Evolutionary conservation across 2,888 invertebrate genomes (phyloP).

Genomic region (Stenichneumon culpator): DNA sequence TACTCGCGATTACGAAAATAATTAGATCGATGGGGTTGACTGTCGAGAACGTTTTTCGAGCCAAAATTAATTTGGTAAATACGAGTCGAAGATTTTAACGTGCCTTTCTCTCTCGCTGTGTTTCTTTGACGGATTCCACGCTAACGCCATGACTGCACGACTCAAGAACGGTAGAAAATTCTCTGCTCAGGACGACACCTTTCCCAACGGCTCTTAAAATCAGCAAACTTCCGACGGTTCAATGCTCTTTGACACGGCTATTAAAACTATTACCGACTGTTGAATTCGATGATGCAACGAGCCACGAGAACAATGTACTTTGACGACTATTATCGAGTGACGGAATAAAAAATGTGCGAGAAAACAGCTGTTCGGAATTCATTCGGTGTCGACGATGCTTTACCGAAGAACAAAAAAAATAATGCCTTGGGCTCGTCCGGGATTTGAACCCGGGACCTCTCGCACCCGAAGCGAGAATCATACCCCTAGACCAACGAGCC

Average conservation of each 20-base stretch:
- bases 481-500: slow-evolving; percentile 85
- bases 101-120: slow-evolving; percentile 93
- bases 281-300: no score
- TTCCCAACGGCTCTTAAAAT: neutral
- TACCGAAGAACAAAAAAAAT: slow-evolving; percentile 42
- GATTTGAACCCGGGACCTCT: slow-evolving; percentile 87
- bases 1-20: neutral
- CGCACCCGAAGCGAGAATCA: slow-evolving; percentile 87
- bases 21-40: slow-evolving; percentile 28
- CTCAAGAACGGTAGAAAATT: neutral
- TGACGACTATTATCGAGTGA: no score
- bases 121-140: slow-evolving; percentile 91
- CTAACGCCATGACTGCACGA: slow-evolving; percentile 76
- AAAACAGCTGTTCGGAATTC: no score
- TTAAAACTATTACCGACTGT: no score
- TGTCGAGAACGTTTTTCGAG: slow-evolving; percentile 23
- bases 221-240: no score
- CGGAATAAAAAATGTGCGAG: no score
- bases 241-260: no score
- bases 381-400: no score
- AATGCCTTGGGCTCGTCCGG: slow-evolving; percentile 85
- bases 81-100: neutral
- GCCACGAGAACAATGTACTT: no score
- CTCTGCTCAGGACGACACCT: neutral
- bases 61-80: slow-evolving; percentile 19